Conservation (phyloP, 1,140 invertebrate genomes). For the Caerostris extrusa region DNA sequence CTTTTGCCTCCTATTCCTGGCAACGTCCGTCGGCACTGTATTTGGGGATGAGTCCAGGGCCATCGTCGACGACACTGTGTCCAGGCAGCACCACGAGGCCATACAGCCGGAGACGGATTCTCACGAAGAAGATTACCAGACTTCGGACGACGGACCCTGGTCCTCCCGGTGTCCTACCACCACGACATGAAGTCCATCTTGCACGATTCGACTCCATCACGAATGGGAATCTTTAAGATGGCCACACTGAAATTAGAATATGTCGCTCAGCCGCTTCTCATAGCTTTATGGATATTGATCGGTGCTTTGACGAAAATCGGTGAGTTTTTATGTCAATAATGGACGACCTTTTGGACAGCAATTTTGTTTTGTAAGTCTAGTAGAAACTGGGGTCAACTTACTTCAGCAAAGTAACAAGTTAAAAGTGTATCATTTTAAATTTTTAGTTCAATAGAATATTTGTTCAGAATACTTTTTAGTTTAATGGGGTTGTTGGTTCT, state of each 20-base stretch:
- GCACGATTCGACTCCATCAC: conserved; percentile 27
- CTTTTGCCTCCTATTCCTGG: neutral
- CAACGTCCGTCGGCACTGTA: neutral
- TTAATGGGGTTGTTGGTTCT: too few relatives aligned
- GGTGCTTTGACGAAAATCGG: conserved; percentile 97
- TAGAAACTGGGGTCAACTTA: too few relatives aligned
- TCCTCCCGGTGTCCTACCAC: conserved; percentile 64
- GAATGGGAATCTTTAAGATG: conserved; percentile 86
- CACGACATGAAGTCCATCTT: conserved; percentile 40
- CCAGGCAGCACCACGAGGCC: conserved; percentile 71
- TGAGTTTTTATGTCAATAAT: conserved; percentile 83
- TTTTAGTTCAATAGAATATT: too few relatives aligned
- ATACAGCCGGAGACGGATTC: conserved; percentile 63
- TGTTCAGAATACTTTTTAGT: too few relatives aligned
- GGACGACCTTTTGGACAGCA: too few relatives aligned
- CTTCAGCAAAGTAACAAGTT: too few relatives aligned
- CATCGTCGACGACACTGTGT: conserved; percentile 63
- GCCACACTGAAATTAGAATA: conserved; percentile 91
- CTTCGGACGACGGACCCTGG: conserved; percentile 57
- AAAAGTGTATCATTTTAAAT: too few relatives aligned
- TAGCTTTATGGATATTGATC: conserved; percentile 96
- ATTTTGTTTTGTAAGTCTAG: too few relatives aligned
- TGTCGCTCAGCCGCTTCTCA: conserved; percentile 95
- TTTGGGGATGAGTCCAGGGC: conserved; percentile 59
- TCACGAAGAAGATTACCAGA: conserved; percentile 42